Percentiles rank a stretch among this genome's conserved stretches.
Conservation (phyloP, 23 tunicate species). For the Styela clava region DNA sequence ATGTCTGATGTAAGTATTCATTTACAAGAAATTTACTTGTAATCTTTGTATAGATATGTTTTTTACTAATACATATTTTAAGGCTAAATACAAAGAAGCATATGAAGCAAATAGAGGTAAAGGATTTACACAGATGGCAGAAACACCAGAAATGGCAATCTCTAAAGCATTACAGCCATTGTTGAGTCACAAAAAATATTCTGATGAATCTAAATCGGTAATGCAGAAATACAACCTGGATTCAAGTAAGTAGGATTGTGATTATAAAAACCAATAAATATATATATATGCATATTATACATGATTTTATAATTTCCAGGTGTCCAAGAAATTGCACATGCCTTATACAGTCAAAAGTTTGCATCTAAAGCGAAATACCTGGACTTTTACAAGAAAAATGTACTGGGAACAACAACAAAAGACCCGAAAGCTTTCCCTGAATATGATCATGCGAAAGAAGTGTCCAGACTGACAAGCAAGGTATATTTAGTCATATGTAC, state of each 20-base stretch:
- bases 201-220: conserved; percentile 53
- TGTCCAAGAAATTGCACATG: conserved; percentile 80
- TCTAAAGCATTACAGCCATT: conserved; percentile 80
- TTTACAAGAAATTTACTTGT: background rate
- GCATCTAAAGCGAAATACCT: conserved; percentile 38
- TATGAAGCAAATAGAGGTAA: conserved; percentile 69
- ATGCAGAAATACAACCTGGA: conserved; percentile 97
- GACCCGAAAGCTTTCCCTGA: conserved; percentile 83
- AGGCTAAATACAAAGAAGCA: conserved; percentile 56
- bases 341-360: conserved; percentile 60
- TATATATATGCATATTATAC: no score
- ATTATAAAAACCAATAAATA: background rate
- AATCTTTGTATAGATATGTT: background rate
- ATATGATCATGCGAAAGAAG: conserved; percentile 66
- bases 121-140: conserved; percentile 52
- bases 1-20: conserved; percentile 47
- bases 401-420: conserved; percentile 69
- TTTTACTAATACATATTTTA: background rate
- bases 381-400: conserved; percentile 52
- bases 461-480: conserved; percentile 65
- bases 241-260: conserved; percentile 45
- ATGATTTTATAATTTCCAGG: conserved; percentile 64
- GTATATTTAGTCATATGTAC: no score
- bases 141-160: conserved; percentile 96
- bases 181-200: conserved; percentile 72